These are phyloP conservation scores for Emydura subglobosa DNA, from an alignment of 2,113 vertebrate species.

Conservation along the genomic window DNA sequence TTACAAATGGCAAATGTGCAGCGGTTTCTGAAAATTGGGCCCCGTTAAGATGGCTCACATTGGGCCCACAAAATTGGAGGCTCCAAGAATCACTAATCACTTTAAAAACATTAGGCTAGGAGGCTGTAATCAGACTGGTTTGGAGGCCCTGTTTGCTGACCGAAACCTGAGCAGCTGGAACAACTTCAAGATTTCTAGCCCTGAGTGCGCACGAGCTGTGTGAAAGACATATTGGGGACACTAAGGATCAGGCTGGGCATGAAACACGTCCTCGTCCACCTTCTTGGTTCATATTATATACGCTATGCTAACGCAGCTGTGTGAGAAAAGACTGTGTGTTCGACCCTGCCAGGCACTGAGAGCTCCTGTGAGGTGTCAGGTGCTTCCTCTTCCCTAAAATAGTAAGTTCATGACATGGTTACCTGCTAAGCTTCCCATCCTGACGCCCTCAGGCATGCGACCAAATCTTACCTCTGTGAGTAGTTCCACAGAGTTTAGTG, in stretches of 20 bases:
- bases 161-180: not conserved
- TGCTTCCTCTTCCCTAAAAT: accelerated
- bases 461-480: not conserved
- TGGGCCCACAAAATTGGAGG: accelerated
- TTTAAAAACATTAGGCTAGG: too few relatives aligned
- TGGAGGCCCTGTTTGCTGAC: not conserved
- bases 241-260: not conserved
- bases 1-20: not conserved
- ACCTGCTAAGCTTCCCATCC: not conserved
- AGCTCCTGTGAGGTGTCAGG: not conserved
- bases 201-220: not conserved
- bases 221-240: not conserved
- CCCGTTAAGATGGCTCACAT: not conserved
- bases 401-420: not conserved
- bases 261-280: not conserved
- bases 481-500: not conserved
- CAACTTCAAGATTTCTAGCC: not conserved
- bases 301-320: not conserved
- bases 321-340: not conserved
- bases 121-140: not conserved
- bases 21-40: not conserved
- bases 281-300: not conserved
- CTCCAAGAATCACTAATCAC: not conserved
- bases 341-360: not conserved
- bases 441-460: not conserved